These are phyloP conservation scores for Cheirogaleus major DNA, from an alignment of 2,797 vertebrate species.

Conservation along the genomic window DNA sequence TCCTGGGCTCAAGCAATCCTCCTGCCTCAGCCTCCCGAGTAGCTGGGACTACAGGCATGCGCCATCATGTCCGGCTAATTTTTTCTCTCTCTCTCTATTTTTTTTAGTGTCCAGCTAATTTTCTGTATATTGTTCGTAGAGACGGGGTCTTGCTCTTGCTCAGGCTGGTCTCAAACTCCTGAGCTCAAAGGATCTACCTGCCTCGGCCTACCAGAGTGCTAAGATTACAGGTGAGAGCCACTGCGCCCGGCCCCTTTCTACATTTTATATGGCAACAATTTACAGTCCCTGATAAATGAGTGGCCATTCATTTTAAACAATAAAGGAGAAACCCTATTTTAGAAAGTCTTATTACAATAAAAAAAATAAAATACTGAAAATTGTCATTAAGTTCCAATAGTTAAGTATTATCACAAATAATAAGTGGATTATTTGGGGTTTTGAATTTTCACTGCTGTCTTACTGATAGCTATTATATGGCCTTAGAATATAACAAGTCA, in stretches of 20 bases:
- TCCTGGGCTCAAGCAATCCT: no score
- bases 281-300: conserved; percentile 42
- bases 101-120: no score
- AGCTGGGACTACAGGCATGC: no score
- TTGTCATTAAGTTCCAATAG: conserved; percentile 41
- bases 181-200: no score
- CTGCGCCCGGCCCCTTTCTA: background rate
- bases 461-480: conserved; percentile 25
- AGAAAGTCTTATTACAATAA: conserved; percentile 58
- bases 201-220: no score
- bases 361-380: conserved; percentile 47
- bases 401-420: conserved; percentile 44
- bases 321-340: conserved; percentile 29
- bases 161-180: no score
- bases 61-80: no score
- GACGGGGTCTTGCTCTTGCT: no score
- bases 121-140: no score
- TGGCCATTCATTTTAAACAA: conserved; percentile 28
- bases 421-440: background rate
- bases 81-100: no score
- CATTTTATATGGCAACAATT: conserved; percentile 46
- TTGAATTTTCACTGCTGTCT: background rate
- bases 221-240: no score
- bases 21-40: no score
- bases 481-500: background rate